Conservation (phyloP, 2,888 invertebrate species). For the Artemia sinica region DNA sequence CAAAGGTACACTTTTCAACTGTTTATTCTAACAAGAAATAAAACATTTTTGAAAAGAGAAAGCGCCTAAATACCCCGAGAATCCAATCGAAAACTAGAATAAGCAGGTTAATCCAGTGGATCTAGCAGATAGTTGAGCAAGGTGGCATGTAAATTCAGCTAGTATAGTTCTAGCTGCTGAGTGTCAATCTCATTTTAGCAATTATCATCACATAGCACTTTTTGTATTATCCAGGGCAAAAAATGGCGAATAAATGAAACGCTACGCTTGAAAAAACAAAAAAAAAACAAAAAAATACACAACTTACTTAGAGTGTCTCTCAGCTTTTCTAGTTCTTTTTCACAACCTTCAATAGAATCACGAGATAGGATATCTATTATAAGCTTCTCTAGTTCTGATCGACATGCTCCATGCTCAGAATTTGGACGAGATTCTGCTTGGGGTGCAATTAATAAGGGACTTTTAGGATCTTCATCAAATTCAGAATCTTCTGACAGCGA, state of each 20-base stretch:
- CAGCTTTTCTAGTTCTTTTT: slow-evolving; percentile 7
- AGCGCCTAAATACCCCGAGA: no score
- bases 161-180: no score
- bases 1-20: no score
- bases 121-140: no score
- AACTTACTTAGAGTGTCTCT: slow-evolving; percentile 7
- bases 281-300: neutral
- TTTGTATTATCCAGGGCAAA: neutral
- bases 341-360: neutral
- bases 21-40: no score
- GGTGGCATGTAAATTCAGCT: no score
- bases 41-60: no score
- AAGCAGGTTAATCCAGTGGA: no score
- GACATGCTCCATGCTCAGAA: neutral
- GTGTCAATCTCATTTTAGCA: no score
- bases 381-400: slow-evolving; percentile 1
- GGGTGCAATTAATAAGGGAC: neutral
- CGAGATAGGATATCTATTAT: neutral
- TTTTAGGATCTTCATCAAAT: neutral
- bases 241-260: slow-evolving; percentile 10
- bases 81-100: no score
- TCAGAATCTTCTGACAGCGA: slow-evolving; percentile 1
- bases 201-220: no score
- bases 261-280: neutral
- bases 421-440: neutral